Evolutionary conservation across 1,140 invertebrate species (phyloP), one percentile per base, ranked within the genome.

Genomic region (Zelostemma sp.): DNA sequence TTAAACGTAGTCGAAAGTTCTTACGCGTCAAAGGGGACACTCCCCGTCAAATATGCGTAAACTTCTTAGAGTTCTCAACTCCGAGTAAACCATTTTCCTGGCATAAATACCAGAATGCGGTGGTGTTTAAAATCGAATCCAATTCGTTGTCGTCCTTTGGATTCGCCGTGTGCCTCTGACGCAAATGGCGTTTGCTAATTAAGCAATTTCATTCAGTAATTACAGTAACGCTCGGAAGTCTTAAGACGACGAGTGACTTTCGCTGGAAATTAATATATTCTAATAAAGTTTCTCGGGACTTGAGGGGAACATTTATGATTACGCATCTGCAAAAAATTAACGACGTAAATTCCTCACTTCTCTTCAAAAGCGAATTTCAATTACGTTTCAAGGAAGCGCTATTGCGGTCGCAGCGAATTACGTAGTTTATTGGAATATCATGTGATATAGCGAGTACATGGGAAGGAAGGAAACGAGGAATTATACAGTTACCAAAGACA

Each of bases 181-280:
- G 53, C 60, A 71, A 71, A 71, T 68, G 64, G 54, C 67, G 62
- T 69, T 64, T 72, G 68, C 72, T 76, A 76, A 76, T 72, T 74
- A 76, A 68, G 58, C 69, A 76, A 74, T 76, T 74, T 70, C 72
- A 71, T 66, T 50, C 3, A 28, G 61, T 65, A 74, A 76, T 74
- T 74, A 73, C 64, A 35, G 50, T 25, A 65, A 60, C 58, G 55
- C 21, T 25, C 21, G 21, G n/a, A n/a, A n/a, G n/a, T n/a, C n/a
- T n/a, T n/a, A 25, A 25, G 8, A 40, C 60, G 31, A 48, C 25
- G 8, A 53, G 35, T 56, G 65, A 65, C 65, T 72, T 68, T 60
- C 56, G 58, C 46, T 35, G 55, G 56, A 57, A 73, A 65, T 66
- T 49, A 53, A 60, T 62, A 66, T 69, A 55, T 60, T 57, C 59